phyloP scores from a whole-genome alignment of 2,888 invertebrate species.

The Cantharis flavilabris region DNA sequence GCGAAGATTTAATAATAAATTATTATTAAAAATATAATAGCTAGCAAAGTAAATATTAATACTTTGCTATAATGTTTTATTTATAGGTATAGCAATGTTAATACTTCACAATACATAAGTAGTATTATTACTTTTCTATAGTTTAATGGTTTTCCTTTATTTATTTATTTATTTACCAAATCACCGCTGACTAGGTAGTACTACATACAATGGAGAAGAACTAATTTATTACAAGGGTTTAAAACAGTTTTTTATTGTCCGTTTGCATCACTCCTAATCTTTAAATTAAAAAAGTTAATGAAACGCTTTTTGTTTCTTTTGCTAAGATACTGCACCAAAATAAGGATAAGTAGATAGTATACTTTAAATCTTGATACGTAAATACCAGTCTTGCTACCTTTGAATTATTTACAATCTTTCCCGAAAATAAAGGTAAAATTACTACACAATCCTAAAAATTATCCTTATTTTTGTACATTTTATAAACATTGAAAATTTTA shows the following conservation, averaged over 20 bases:
- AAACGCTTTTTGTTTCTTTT: neutral
- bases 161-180: neutral
- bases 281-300: neutral
- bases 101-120: too few relatives aligned
- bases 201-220: neutral
- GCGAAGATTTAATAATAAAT: too few relatives aligned
- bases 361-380: neutral
- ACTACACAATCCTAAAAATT: neutral
- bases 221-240: neutral
- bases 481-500: neutral
- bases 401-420: neutral
- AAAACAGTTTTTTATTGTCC: neutral
- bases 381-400: neutral
- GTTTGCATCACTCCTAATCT: neutral
- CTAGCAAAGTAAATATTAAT: too few relatives aligned
- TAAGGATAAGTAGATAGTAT: neutral
- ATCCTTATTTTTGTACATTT: neutral
- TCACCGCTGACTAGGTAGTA: neutral
- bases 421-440: neutral
- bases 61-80: too few relatives aligned
- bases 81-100: too few relatives aligned
- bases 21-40: too few relatives aligned
- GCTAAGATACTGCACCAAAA: neutral
- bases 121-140: neutral
- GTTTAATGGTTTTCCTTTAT: neutral